These are phyloP conservation scores for Molothrus ater DNA, from an alignment of 2,797 vertebrate genomes.

Conservation along the genomic window DNA sequence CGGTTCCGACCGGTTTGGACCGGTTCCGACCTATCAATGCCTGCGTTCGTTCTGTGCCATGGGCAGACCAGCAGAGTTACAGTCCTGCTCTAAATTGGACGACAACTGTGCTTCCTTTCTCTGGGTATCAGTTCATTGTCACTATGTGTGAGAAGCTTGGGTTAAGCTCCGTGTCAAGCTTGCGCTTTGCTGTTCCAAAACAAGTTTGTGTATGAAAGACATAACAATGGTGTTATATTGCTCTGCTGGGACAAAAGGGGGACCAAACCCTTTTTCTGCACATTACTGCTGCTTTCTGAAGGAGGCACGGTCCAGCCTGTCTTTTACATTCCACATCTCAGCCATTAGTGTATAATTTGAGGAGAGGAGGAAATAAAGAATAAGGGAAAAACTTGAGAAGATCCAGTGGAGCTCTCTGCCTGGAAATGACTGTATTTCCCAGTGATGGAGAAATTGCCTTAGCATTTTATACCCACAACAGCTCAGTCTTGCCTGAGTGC, in stretches of 20 bases:
- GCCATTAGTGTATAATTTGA: neutral
- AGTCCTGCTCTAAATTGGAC: neutral
- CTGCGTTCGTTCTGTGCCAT: neutral
- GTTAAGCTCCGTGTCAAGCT: neutral
- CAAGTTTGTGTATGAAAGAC: neutral
- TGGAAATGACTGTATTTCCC: neutral
- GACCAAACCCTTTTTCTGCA: neutral
- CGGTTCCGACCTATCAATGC: neutral
- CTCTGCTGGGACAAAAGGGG: neutral
- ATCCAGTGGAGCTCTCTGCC: neutral
- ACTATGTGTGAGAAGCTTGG: neutral
- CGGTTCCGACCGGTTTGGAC: too few species aligned
- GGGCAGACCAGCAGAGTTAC: neutral
- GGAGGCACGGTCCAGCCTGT: neutral
- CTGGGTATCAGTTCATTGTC: neutral
- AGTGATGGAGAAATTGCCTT: neutral
- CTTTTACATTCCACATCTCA: neutral
- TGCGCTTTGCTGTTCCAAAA: neutral
- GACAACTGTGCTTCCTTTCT: neutral
- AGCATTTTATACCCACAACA: neutral
- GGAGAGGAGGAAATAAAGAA: neutral
- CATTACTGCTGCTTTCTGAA: neutral
- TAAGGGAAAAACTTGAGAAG: neutral
- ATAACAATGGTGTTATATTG: neutral
- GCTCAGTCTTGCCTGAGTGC: neutral